Conservation (phyloP, 2,888 invertebrate genomes). For the Malthinus seriepunctatus region DNA sequence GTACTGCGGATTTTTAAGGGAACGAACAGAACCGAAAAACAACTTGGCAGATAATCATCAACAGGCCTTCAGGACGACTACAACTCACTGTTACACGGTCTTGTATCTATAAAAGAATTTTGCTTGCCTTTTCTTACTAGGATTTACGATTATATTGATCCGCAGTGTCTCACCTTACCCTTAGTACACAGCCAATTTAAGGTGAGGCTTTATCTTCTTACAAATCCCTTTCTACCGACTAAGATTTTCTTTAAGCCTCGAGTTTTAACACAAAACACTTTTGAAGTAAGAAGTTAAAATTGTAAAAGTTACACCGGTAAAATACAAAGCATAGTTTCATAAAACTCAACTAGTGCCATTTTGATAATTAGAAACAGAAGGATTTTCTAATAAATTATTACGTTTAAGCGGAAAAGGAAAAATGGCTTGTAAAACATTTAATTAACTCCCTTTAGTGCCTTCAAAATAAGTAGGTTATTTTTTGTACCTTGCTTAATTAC, state of each 20-base stretch:
- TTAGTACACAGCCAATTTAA: slow-evolving; percentile 41
- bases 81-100: slow-evolving; percentile 23
- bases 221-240: slow-evolving; percentile 45
- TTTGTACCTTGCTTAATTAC: too few relatives aligned
- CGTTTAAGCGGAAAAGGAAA: too few relatives aligned
- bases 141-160: slow-evolving; percentile 41
- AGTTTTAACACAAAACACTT: slow-evolving; percentile 25
- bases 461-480: too few relatives aligned
- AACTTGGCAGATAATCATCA: slow-evolving; percentile 42
- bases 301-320: too few relatives aligned
- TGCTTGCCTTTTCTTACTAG: slow-evolving; percentile 35
- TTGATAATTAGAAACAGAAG: too few relatives aligned
- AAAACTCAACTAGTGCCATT: too few relatives aligned
- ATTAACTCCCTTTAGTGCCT: too few relatives aligned
- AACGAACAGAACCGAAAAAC: slow-evolving; percentile 33
- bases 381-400: too few relatives aligned
- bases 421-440: too few relatives aligned
- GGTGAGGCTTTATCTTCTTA: slow-evolving; percentile 43
- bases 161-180: slow-evolving; percentile 35
- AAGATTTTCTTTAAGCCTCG: slow-evolving; percentile 35
- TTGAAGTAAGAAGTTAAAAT: not conserved
- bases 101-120: slow-evolving; percentile 20
- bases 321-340: too few relatives aligned
- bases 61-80: slow-evolving; percentile 33
- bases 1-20: slow-evolving; percentile 25